Conservation (phyloP, 2,113 vertebrate species). For the Oceanodroma tethys region DNA sequence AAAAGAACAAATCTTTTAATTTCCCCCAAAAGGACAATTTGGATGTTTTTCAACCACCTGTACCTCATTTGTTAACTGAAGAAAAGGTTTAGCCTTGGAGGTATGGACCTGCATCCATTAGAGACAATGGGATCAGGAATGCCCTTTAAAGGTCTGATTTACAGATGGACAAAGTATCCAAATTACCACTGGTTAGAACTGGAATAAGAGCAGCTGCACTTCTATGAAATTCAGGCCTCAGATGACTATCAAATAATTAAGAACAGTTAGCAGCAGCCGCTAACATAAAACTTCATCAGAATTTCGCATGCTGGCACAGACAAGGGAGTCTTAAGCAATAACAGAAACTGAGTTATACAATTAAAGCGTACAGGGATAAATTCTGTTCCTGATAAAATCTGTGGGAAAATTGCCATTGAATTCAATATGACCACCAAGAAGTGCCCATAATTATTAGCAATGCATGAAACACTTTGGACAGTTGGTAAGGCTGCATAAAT, state of each 20-base stretch:
- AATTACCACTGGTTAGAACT: slow-evolving; percentile 32
- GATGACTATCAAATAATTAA: slow-evolving; percentile 67
- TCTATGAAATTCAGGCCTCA: slow-evolving; percentile 50
- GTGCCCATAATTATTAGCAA: slow-evolving; percentile 25
- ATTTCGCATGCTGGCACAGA: slow-evolving; percentile 48
- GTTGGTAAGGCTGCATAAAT: neutral
- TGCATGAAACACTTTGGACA: neutral
- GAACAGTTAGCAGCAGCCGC: slow-evolving; percentile 42
- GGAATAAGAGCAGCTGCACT: slow-evolving; percentile 9
- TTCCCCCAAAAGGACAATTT: neutral
- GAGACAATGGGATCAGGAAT: neutral
- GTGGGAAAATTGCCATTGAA: slow-evolving; percentile 36
- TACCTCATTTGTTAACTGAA: neutral
- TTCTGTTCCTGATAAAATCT: slow-evolving; percentile 51
- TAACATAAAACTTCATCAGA: slow-evolving; percentile 49
- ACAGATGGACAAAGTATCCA: slow-evolving; percentile 24
- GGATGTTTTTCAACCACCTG: neutral
- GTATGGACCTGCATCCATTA: neutral
- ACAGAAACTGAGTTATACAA: slow-evolving; percentile 36
- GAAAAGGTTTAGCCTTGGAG: neutral
- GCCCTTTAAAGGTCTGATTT: slow-evolving; percentile 5
- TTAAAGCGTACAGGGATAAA: slow-evolving; percentile 30
- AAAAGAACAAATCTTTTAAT: rapidly evolving
- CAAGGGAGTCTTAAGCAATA: slow-evolving; percentile 45
- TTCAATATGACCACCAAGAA: slow-evolving; percentile 39